Conservation (phyloP, 1,140 invertebrate species). For the Tenebrio molitor region DNA sequence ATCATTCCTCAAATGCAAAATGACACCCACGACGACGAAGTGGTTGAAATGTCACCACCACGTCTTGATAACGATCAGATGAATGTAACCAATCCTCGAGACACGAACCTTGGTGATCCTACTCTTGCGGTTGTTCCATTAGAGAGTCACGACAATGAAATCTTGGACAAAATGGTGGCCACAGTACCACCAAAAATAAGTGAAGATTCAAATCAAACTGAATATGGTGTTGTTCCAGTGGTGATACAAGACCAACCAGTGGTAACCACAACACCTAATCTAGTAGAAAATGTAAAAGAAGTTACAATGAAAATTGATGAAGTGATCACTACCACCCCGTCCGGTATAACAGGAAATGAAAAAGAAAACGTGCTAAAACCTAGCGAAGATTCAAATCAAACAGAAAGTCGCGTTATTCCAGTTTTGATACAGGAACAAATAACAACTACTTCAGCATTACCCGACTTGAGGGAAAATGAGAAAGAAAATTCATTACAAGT, state of each 20-base stretch:
- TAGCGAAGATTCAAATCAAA: constrained; percentile 1
- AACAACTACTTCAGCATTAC: neutral
- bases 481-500: no score
- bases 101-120: constrained; percentile 56
- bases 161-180: constrained; percentile 2
- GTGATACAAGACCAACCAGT: neutral
- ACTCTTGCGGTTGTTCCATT: constrained; percentile 52
- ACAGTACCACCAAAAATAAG: neutral
- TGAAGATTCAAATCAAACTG: neutral
- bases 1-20: constrained; percentile 50
- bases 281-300: no score
- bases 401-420: neutral
- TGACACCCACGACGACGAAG: constrained; percentile 55
- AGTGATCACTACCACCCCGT: no score
- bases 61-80: constrained; percentile 65
- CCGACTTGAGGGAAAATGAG: no score
- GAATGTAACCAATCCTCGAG: constrained; percentile 63
- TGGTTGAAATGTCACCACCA: constrained; percentile 53
- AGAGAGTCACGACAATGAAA: constrained; percentile 52
- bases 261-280: no score
- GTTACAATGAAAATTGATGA: no score
- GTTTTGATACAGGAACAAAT: neutral
- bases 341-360: no score
- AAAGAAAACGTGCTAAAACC: no score
- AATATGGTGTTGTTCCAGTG: constrained; percentile 8